Base-by-base conservation (phyloP, 2,113 vertebrate genomes). In the Aegithalos caudatus region DNA sequence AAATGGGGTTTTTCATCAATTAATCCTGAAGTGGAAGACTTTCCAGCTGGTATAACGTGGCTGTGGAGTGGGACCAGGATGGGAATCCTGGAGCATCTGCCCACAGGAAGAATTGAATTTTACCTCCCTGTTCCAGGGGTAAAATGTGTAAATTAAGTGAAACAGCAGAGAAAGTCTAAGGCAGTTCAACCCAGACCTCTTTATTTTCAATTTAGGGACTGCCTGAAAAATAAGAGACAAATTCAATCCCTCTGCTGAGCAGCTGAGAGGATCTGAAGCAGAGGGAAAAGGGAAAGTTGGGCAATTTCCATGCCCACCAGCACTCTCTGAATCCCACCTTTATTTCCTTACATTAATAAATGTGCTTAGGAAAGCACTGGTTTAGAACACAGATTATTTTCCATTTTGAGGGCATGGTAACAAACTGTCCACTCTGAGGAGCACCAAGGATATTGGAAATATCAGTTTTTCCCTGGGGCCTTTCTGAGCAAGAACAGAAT, bases 391-490 rank as follows among this genome's bases (percentile, higher is more conserved):
- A 28, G 25, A 25, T 27, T 8, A 10, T 40, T 62, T 74, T 73
- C 20, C 12, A 28, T 33, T 58, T 70, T 17, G 11, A 31, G 25
- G 28, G 2, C 5, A 15, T 7, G 25, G 16, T 6, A 38, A 53
- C 4, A 29, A 78, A 35, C 17, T 51, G 3, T 11, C 50, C 45
- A 38, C 5, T 10, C 22, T 54, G 25, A 84, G 64, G 5, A n/a
- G 20, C 13, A 14, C 20, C 27, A 14, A 14, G 33, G 28, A 4
- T 4, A 3, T 1, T n/a, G 15, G 37, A 82, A 53, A 3, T 8
- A 7, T 5, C 0, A 0, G 2, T 53, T 66, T 57, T 81, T n/a
- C 58, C 66, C n/a, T 60, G 48, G 64, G 25, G 19, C 0, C 2
- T 6, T 35, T 42, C 67, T 57, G 65, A 69, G 48, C 29, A 37